These are phyloP conservation scores for Branchinecta lindahli DNA, from an alignment of 1,140 invertebrate species.

Conservation along the genomic window DNA sequence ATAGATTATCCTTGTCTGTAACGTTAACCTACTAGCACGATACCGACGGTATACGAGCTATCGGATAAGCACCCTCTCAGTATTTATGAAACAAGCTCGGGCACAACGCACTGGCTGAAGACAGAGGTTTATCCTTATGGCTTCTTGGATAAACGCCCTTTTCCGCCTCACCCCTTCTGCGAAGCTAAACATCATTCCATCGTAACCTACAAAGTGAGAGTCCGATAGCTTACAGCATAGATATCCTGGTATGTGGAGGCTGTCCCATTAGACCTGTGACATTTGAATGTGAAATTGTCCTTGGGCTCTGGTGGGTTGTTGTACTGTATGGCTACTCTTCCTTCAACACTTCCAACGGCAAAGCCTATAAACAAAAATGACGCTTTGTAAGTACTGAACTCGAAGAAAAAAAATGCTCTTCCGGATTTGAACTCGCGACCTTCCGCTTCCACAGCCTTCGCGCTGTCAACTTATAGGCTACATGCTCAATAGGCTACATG, in stretches of 20 bases:
- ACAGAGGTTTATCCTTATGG: too few relatives aligned
- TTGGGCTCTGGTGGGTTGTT: constrained; percentile 83
- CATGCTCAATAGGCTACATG: constrained; percentile 12
- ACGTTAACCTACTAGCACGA: too few relatives aligned
- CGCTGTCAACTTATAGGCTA: not conserved
- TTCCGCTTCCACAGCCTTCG: too few relatives aligned
- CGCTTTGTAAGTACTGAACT: constrained; percentile 23
- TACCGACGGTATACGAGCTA: too few relatives aligned
- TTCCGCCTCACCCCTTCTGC: too few relatives aligned
- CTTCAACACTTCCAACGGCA: constrained; percentile 87
- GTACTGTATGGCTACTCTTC: constrained; percentile 91
- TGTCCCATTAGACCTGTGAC: constrained; percentile 81
- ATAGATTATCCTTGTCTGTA: too few relatives aligned
- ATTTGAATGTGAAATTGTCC: constrained; percentile 99
- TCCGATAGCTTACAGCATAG: constrained; percentile 49
- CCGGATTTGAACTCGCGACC: not conserved
- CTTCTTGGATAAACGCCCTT: too few relatives aligned
- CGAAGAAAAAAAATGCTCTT: constrained; percentile 20
- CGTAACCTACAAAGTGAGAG: too few relatives aligned
- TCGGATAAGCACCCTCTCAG: too few relatives aligned
- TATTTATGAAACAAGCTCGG: too few relatives aligned
- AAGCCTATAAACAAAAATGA: constrained; percentile 53
- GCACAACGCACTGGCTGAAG: too few relatives aligned
- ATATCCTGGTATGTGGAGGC: constrained; percentile 66
- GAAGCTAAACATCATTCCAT: too few relatives aligned